A percentile compares a stretch with the other conserved stretches of the same genome.
Conservation (phyloP, 2,113 vertebrate genomes). For the Pituophis catenifer region DNA sequence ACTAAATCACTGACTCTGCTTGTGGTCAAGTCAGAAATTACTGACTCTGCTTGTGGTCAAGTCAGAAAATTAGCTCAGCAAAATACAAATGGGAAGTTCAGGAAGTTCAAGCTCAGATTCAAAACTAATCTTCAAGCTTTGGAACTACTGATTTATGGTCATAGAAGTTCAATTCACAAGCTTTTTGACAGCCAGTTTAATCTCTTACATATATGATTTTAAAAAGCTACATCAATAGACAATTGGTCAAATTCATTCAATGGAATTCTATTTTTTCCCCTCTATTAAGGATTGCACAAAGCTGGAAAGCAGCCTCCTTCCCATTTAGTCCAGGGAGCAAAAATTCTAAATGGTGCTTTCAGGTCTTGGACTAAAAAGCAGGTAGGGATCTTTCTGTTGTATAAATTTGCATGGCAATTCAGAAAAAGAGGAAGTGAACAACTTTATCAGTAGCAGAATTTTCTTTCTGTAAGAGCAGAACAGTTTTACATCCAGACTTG, state of each 20-base stretch:
- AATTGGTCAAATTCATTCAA: background rate
- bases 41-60: background rate
- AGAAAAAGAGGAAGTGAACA: background rate
- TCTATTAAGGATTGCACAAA: slow-evolving; percentile 88
- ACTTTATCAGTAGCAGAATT: background rate
- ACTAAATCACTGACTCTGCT: background rate
- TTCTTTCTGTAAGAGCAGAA: background rate
- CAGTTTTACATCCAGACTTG: background rate
- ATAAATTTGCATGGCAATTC: background rate
- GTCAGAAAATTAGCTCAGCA: background rate
- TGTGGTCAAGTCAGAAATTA: background rate
- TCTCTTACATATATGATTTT: background rate
- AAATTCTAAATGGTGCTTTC: slow-evolving; percentile 97
- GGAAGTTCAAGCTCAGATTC: background rate
- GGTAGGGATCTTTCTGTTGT: slow-evolving; percentile 66
- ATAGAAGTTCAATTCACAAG: background rate
- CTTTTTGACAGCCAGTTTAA: background rate
- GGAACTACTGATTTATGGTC: background rate
- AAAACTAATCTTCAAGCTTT: background rate
- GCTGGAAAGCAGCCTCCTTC: slow-evolving; percentile 89
- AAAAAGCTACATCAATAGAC: background rate
- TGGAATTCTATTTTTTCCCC: background rate
- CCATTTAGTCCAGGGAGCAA: slow-evolving; percentile 94
- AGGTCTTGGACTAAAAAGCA: slow-evolving; percentile 98
- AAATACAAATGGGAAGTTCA: background rate